phyloP scores from a whole-genome alignment of 1,140 invertebrate genomes.

The Proctacanthus coquilletti region DNA sequence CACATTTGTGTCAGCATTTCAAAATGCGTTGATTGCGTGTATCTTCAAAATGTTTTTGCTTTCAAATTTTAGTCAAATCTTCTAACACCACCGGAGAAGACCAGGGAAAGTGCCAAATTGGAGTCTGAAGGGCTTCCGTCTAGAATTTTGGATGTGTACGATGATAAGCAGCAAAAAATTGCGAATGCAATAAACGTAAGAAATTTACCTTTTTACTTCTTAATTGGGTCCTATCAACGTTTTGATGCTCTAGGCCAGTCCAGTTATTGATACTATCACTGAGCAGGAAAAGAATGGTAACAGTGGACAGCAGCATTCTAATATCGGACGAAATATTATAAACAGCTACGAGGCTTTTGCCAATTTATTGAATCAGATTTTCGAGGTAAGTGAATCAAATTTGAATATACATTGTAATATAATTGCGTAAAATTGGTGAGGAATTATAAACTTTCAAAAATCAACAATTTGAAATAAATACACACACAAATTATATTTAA shows the following conservation, averaged over 20 bases:
- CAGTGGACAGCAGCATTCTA: constrained; percentile 34
- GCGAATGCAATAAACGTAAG: constrained; percentile 19
- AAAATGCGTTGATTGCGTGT: no score
- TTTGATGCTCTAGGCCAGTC: constrained; percentile 27
- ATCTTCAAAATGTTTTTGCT: no score
- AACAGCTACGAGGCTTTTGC: constrained; percentile 37
- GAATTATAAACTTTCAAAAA: no score
- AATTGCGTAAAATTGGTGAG: no score
- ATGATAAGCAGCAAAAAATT: constrained; percentile 21
- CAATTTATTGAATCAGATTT: constrained; percentile 34
- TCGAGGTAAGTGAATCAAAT: constrained; percentile 33
- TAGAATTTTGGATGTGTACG: constrained; percentile 20
- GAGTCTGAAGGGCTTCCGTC: constrained; percentile 24
- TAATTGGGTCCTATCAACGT: not conserved
- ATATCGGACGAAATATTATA: constrained; percentile 34
- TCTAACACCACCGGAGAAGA: constrained; percentile 15
- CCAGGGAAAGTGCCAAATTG: constrained; percentile 23
- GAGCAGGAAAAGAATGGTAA: constrained; percentile 46
- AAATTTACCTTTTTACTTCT: constrained; percentile 1
- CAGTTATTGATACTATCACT: constrained; percentile 37
- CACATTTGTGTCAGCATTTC: no score
- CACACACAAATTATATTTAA: no score
- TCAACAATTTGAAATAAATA: no score
- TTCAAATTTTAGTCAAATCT: constrained; percentile 18
- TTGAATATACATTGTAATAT: no score